Evolutionary conservation across 2,797 vertebrate species (phyloP), one percentile per base, ranked within the genome.

Genomic region (Trachurus trachurus): DNA sequence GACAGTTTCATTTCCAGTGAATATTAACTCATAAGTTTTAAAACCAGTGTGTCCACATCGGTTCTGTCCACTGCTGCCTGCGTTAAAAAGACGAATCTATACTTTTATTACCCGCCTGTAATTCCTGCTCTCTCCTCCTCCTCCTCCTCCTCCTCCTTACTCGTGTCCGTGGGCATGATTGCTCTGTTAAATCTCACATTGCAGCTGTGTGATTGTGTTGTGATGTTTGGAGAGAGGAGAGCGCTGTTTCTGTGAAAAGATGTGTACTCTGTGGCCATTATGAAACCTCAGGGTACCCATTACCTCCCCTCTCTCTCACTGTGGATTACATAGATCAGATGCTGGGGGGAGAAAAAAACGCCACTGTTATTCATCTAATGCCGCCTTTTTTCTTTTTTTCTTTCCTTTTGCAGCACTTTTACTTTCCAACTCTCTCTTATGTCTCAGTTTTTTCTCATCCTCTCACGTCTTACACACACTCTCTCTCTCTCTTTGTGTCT

Each of bases 261-360:
- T 66, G 53, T 80, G 66, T 75, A 56, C 59, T 65, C 47, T 2
- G 10, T 75, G 73, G 84, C 85, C 56, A 67, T 76, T 79, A 60
- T 62, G 62, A 74, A 83, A 74, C 70, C 83, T 79, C 47, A 26
- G 66, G 81, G 79, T 87, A 75, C 39, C 72, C 74, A 74, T 89
- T 89, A 86, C 75, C 67, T 70, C 62, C 52, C n/a, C 29, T 63
- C 56, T 75, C 29, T 26, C 26, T 26, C 26, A 4, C 61, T 9
- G 40, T 69, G 66, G 69, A 90, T 88, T 79, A 77, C 71, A 74
- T 63, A 53, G 61, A 81, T 83, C 80, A 81, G 71, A 77, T 68
- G 64, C 44, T 59, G 60, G 5, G 26, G 34, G 26, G 26, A 26
- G 26, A 60, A 58, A 56, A 57, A 71, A 61, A 26, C 45, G 40